phyloP scores from a whole-genome alignment of 2,888 invertebrate species.

The Parnassius apollo region DNA sequence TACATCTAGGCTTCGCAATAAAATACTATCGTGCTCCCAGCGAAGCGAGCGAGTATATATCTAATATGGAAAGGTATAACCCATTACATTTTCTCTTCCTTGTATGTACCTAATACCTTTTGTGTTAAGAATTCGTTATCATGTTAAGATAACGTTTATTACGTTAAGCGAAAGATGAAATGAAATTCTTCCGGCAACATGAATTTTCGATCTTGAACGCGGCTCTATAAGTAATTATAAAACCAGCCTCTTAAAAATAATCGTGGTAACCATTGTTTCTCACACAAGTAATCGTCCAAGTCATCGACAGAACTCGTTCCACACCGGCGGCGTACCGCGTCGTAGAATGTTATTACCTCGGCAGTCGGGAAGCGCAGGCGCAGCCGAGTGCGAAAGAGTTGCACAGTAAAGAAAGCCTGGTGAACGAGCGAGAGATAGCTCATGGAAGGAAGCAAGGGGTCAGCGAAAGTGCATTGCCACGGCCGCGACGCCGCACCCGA shows the following conservation, averaged over 20 bases:
- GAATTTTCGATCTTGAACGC: slow-evolving; percentile 29
- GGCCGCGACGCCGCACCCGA: slow-evolving; percentile 70
- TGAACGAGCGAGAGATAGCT: slow-evolving; percentile 61
- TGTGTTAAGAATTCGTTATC: too few species aligned
- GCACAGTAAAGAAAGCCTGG: slow-evolving; percentile 53
- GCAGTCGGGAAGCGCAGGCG: slow-evolving; percentile 71
- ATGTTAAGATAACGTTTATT: too few species aligned
- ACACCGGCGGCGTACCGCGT: slow-evolving; percentile 74
- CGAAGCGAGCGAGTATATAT: too few species aligned
- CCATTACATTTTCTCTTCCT: background rate
- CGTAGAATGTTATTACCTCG: slow-evolving; percentile 76
- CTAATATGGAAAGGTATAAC: too few species aligned
- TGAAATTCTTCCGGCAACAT: slow-evolving; percentile 13
- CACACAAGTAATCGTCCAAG: slow-evolving; percentile 72
- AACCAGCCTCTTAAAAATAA: slow-evolving; percentile 51
- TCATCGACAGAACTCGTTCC: slow-evolving; percentile 80
- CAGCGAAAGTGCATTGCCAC: slow-evolving; percentile 81
- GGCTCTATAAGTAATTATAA: slow-evolving; percentile 29
- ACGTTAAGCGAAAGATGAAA: background rate
- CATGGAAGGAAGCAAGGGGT: slow-evolving; percentile 76
- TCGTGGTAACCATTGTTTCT: slow-evolving; percentile 68
- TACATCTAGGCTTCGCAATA: too few species aligned
- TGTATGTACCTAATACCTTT: background rate
- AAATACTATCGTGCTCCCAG: too few species aligned
- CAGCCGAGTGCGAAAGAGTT: slow-evolving; percentile 62